Conservation (phyloP, 2,113 vertebrate genomes). For the Peromyscus leucopus region DNA sequence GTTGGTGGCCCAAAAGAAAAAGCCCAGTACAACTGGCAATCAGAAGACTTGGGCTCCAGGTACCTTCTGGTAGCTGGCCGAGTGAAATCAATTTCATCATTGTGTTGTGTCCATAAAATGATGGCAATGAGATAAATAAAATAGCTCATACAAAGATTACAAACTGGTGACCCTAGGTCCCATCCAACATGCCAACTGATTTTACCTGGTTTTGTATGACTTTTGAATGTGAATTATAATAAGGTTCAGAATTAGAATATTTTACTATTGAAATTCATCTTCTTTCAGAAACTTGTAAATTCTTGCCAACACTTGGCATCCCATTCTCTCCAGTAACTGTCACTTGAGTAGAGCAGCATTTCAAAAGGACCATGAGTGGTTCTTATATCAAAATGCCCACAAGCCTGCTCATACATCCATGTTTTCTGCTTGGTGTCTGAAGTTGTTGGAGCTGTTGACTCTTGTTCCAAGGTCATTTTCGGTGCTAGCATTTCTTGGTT, state of each 20-base stretch:
- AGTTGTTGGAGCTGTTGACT: neutral
- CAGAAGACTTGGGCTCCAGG: neutral
- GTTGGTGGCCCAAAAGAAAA: too few relatives aligned
- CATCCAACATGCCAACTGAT: neutral
- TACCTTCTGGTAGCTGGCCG: neutral
- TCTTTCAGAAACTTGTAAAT: constrained; percentile 42
- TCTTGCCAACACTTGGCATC: neutral
- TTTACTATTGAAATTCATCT: neutral
- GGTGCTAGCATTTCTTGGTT: neutral
- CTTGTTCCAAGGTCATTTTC: neutral
- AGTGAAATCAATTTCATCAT: neutral
- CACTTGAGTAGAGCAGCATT: neutral
- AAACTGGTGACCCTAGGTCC: neutral
- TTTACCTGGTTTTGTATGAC: neutral
- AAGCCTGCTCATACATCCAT: neutral
- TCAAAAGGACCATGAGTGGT: neutral
- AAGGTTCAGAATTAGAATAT: neutral
- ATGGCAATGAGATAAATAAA: neutral
- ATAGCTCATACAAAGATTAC: neutral
- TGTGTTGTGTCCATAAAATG: neutral
- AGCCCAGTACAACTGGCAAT: neutral
- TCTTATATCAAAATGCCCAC: neutral
- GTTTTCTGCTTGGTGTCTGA: neutral
- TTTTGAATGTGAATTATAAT: neutral
- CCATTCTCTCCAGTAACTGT: neutral